Conservation (phyloP, 2,797 vertebrate genomes). For the Mus minutoides region DNA sequence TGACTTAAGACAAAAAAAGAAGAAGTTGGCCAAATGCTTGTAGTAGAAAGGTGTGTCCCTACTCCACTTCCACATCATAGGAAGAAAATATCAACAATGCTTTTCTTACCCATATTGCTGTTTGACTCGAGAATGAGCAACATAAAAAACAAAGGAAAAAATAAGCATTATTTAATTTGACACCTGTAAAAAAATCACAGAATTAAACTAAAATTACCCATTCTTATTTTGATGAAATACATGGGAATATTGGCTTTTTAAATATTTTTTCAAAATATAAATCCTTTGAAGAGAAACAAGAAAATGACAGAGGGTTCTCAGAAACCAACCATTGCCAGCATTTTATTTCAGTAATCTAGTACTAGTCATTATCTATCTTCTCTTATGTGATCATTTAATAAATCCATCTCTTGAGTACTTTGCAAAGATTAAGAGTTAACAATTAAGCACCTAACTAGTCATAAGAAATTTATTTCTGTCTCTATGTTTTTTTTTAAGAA, state of each 20-base stretch:
- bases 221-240: neutral
- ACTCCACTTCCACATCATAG: slow-evolving; percentile 38
- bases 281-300: neutral
- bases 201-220: neutral
- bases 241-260: neutral
- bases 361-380: neutral
- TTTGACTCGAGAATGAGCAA: neutral
- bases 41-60: neutral
- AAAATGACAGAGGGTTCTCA: neutral
- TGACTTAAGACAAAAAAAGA: neutral
- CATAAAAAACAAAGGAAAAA: neutral
- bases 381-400: neutral
- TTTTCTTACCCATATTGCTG: neutral
- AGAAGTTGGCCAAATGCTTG: neutral
- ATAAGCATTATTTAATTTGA: neutral
- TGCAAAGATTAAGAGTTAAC: neutral
- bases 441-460: neutral
- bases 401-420: neutral
- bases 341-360: neutral
- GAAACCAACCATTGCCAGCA: neutral
- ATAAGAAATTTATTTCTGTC: neutral
- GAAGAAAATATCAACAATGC: neutral
- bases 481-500: neutral
- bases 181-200: neutral
- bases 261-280: neutral